Evolutionary conservation across 1,140 invertebrate genomes (phyloP).

Genomic region (Habropoda laboriosa): DNA sequence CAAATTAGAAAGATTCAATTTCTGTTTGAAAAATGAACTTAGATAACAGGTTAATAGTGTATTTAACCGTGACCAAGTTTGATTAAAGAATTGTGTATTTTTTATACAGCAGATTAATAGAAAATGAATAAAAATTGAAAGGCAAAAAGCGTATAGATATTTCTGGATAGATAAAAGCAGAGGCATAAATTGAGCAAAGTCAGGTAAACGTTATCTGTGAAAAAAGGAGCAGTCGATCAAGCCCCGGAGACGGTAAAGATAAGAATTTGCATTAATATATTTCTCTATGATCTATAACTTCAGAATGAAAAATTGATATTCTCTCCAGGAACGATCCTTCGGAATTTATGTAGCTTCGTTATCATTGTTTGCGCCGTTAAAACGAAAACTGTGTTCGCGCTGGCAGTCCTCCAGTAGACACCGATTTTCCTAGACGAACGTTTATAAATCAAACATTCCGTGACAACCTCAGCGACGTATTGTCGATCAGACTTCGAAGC

Average conservation of each 20-base stretch:
- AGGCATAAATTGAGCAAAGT: too few species aligned
- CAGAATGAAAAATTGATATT: conserved; percentile 15
- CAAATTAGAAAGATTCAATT: too few species aligned
- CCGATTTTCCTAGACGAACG: conserved; percentile 3
- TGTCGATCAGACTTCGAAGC: neutral
- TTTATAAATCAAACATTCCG: conserved; percentile 1
- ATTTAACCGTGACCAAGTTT: too few species aligned
- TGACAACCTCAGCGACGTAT: neutral
- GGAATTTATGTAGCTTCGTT: conserved; percentile 20
- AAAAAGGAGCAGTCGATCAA: too few species aligned
- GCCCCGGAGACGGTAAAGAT: neutral
- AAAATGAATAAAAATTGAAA: too few species aligned
- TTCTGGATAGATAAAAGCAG: too few species aligned
- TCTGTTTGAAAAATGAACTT: too few species aligned
- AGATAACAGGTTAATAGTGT: too few species aligned
- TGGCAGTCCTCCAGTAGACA: neutral
- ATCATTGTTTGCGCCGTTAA: conserved; percentile 17
- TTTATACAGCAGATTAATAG: too few species aligned
- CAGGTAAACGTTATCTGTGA: too few species aligned
- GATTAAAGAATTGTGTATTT: too few species aligned
- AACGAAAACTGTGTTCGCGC: conserved; percentile 8
- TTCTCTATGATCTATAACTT: neutral
- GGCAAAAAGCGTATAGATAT: too few species aligned
- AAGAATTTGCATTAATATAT: neutral
- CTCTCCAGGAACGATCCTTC: neutral